These are phyloP conservation scores for Creontiades dilutus DNA, from an alignment of 2,888 invertebrate genomes.

Conservation along the genomic window DNA sequence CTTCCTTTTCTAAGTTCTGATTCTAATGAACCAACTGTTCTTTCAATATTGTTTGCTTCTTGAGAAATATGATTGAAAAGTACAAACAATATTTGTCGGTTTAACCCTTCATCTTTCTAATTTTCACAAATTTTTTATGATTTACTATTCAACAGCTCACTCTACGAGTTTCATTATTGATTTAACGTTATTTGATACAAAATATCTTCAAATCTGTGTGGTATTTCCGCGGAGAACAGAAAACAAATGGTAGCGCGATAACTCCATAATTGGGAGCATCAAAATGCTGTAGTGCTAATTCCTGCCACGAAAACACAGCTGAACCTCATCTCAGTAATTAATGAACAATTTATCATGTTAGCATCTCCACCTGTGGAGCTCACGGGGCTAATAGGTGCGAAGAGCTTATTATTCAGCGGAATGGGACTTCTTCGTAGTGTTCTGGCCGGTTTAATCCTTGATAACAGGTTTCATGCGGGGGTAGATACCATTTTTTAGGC, in stretches of 20 bases:
- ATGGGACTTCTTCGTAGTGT: not conserved
- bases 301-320: not conserved
- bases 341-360: constrained; percentile 19
- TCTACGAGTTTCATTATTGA: no score
- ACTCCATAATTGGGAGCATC: not conserved
- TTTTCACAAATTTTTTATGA: no score
- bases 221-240: not conserved
- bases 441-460: not conserved
- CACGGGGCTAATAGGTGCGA: not conserved
- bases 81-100: no score
- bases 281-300: not conserved
- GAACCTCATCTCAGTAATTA: constrained; percentile 10
- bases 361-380: constrained; percentile 3
- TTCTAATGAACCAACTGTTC: no score
- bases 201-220: not conserved
- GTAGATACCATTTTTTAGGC: not conserved
- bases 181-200: no score
- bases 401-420: constrained; percentile 25
- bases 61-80: no score
- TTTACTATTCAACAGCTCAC: no score
- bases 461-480: not conserved
- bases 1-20: no score
- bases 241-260: not conserved
- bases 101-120: no score
- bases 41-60: no score